Percentiles rank a stretch among this genome's conserved stretches.
Conservation (phyloP, 2,888 invertebrate genomes). For the Yponomeuta plumbellus region DNA sequence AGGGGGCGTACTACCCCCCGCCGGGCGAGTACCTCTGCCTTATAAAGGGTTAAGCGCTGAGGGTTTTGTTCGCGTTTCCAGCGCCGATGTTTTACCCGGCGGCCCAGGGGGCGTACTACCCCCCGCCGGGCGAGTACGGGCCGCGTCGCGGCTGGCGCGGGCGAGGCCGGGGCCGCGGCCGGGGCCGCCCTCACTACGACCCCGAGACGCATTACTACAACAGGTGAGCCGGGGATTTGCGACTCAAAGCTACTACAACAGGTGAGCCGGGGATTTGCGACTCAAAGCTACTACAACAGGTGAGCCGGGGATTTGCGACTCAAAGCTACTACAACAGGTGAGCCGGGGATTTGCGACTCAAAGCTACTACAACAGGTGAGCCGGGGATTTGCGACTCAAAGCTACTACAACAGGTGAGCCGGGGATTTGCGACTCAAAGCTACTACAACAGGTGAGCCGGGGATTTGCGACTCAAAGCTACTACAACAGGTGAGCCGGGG, state of each 20-base stretch:
- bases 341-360: too few species aligned
- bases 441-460: too few species aligned
- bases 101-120: slow-evolving; percentile 48
- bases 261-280: background rate
- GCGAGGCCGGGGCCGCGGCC: slow-evolving; percentile 32
- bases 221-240: slow-evolving; percentile 33
- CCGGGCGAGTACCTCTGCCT: slow-evolving; percentile 39
- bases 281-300: background rate
- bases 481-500: slow-evolving; percentile 16
- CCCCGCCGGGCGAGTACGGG: slow-evolving; percentile 38
- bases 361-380: too few species aligned
- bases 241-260: background rate
- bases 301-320: background rate
- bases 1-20: slow-evolving; percentile 49
- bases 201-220: slow-evolving; percentile 61
- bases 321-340: too few species aligned
- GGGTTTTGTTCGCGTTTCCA: slow-evolving; percentile 18
- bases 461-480: too few species aligned
- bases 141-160: slow-evolving; percentile 30
- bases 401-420: too few species aligned
- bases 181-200: slow-evolving; percentile 40
- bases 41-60: too few species aligned
- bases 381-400: too few species aligned
- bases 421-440: too few species aligned
- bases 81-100: slow-evolving; percentile 54